These are phyloP conservation scores for Lysandra bellargus DNA, from an alignment of 2,888 invertebrate species.

Conservation along the genomic window DNA sequence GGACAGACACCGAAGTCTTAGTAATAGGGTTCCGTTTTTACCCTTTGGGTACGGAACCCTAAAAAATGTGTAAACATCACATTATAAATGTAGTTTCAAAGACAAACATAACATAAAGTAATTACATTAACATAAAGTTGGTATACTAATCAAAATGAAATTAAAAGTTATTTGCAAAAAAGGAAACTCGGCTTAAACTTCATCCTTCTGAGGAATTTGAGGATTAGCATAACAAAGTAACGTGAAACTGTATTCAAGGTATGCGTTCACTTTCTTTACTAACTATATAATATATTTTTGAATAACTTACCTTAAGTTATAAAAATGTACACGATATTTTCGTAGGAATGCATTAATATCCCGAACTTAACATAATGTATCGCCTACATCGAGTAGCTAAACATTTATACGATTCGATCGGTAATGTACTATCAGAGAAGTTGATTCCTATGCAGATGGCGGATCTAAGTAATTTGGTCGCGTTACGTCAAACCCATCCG, in stretches of 20 bases:
- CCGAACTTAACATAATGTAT: no score
- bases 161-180: constrained; percentile 76
- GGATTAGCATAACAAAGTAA: constrained; percentile 80
- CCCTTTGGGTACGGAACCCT: no score
- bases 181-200: constrained; percentile 67
- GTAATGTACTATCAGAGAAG: no score
- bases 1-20: no score
- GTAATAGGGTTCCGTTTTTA: no score
- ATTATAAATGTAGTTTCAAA: constrained; percentile 5
- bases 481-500: no score
- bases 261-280: constrained; percentile 65
- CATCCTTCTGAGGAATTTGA: constrained; percentile 75
- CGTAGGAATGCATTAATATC: no score
- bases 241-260: constrained; percentile 69
- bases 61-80: not conserved
- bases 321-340: not conserved
- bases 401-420: no score
- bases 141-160: constrained; percentile 72
- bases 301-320: not conserved
- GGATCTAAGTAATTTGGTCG: no score
- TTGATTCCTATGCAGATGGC: no score
- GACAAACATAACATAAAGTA: constrained; percentile 17
- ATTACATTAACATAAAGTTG: constrained; percentile 35
- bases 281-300: constrained; percentile 20
- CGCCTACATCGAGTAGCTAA: no score